Conservation (phyloP, 2,797 vertebrate species). For the Morus bassanus region DNA sequence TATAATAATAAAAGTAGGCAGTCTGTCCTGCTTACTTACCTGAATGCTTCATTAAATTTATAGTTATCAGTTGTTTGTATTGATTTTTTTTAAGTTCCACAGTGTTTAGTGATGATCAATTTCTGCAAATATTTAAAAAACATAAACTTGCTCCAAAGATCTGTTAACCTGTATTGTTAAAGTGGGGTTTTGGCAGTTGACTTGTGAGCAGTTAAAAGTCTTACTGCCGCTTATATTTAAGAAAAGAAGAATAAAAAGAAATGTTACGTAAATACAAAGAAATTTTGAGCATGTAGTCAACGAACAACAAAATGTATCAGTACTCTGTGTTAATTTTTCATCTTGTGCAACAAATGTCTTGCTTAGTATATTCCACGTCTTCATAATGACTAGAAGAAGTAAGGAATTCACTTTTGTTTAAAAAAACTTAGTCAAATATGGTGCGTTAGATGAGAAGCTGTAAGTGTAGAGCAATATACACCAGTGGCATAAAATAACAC, state of each 20-base stretch:
- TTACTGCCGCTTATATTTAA: neutral
- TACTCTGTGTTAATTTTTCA: neutral
- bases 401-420: neutral
- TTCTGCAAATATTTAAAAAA: neutral
- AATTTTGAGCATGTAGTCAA: neutral
- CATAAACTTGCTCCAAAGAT: neutral
- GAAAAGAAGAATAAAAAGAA: neutral
- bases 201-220: neutral
- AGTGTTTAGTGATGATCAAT: neutral
- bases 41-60: neutral
- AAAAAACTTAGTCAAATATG: neutral
- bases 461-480: neutral
- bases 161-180: neutral
- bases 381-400: neutral
- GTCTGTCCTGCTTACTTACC: neutral
- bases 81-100: neutral
- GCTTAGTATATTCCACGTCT: neutral
- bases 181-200: neutral
- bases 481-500: neutral
- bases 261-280: neutral
- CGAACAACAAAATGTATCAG: neutral
- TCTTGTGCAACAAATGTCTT: neutral
- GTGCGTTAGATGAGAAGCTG: neutral
- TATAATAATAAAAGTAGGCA: neutral
- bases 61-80: neutral